Conservation (phyloP, 92 coral and sea anemone genomes). For the Galaxea fascicularis region DNA sequence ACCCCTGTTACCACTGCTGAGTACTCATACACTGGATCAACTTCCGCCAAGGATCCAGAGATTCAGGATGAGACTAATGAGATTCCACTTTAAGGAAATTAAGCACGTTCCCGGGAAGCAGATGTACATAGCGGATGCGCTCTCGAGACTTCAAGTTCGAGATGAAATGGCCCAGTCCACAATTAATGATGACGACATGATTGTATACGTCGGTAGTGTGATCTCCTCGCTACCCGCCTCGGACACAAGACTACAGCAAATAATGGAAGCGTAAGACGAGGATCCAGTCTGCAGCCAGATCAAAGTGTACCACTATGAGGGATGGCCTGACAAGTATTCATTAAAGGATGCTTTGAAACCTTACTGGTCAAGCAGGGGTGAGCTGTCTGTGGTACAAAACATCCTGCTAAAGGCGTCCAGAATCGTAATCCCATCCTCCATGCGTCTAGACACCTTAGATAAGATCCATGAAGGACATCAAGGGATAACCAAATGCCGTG, state of each 20-base stretch:
- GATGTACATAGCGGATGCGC: too few relatives aligned
- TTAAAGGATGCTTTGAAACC: too few relatives aligned
- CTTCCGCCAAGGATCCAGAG: too few relatives aligned
- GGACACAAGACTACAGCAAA: slow-evolving; percentile 16
- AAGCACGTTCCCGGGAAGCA: slow-evolving; percentile 15
- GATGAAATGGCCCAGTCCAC: too few relatives aligned
- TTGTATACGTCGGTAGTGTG: too few relatives aligned
- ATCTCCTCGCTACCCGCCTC: slow-evolving; percentile 15
- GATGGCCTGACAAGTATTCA: slow-evolving; percentile 50
- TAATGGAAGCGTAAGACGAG: too few relatives aligned
- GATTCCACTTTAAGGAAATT: slow-evolving; percentile 52
- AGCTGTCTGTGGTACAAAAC: slow-evolving; percentile 7
- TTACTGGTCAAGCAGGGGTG: slow-evolving; percentile 34
- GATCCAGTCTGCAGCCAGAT: slow-evolving; percentile 48
- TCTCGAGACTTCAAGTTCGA: too few relatives aligned
- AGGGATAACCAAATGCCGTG: slow-evolving; percentile 48
- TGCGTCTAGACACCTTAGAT: slow-evolving; percentile 29
- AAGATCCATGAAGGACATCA: slow-evolving; percentile 52
- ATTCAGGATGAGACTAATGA: too few relatives aligned
- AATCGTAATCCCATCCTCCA: too few relatives aligned
- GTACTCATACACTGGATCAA: too few relatives aligned
- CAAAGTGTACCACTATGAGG: slow-evolving; percentile 35
- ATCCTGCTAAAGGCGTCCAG: slow-evolving; percentile 19
- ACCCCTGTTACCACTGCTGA: too few relatives aligned
- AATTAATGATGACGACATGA: too few relatives aligned